Evolutionary conservation across 2,797 vertebrate species (phyloP).

Genomic region (Carcharodon carcharias): DNA sequence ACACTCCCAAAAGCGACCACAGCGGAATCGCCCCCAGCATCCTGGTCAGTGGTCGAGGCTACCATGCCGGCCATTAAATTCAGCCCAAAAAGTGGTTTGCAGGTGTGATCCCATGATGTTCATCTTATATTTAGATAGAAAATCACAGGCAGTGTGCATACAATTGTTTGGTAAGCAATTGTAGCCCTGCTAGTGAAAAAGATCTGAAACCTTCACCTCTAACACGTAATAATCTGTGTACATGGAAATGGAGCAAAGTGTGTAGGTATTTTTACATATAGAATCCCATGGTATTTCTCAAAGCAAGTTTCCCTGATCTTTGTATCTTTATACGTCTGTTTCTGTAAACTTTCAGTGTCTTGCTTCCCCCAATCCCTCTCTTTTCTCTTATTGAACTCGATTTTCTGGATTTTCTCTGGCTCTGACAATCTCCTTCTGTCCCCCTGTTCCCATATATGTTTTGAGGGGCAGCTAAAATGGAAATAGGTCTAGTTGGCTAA

Average conservation of each 20-base stretch:
- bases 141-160: neutral
- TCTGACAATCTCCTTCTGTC: neutral
- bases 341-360: neutral
- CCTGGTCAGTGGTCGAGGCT: too few relatives aligned
- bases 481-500: neutral
- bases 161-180: too few relatives aligned
- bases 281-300: too few relatives aligned
- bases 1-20: too few relatives aligned
- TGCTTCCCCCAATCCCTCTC: too few relatives aligned
- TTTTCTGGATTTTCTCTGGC: neutral
- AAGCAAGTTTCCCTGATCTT: neutral
- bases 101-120: neutral
- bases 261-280: too few relatives aligned
- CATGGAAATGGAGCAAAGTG: neutral
- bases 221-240: neutral
- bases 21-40: too few relatives aligned
- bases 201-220: neutral
- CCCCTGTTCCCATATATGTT: neutral
- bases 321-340: neutral
- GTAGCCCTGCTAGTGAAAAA: neutral
- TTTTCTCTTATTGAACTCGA: neutral
- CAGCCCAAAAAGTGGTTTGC: neutral
- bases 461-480: neutral
- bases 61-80: too few relatives aligned
- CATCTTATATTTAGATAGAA: neutral